Conservation (phyloP, 2,797 vertebrate species). For the Coluber constrictor region DNA sequence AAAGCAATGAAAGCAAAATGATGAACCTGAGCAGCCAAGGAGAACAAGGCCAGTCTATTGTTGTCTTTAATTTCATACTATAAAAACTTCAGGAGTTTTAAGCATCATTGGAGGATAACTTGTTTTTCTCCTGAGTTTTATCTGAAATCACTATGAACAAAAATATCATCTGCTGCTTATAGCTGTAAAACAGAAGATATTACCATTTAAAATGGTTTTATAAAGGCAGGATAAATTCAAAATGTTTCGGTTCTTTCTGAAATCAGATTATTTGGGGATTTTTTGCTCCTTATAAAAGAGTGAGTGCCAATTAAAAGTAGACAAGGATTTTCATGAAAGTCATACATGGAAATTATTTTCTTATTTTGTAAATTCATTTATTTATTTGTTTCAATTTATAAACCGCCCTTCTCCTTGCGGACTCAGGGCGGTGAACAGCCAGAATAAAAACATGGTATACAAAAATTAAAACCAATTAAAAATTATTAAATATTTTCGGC, state of each 20-base stretch:
- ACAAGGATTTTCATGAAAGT: conserved; percentile 41
- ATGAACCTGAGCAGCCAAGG: conserved; percentile 32
- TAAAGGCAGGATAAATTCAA: background rate
- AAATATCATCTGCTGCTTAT: background rate
- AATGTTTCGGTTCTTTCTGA: conserved; percentile 12
- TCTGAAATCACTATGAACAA: conserved; percentile 15
- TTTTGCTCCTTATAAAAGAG: conserved; percentile 24
- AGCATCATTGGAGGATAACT: background rate
- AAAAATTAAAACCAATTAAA: too few species aligned
- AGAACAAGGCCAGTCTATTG: conserved; percentile 13
- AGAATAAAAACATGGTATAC: too few species aligned
- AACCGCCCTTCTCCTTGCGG: too few species aligned
- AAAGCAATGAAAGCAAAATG: conserved; percentile 47
- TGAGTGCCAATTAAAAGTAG: background rate
- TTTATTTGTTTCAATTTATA: too few species aligned
- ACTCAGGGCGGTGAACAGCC: too few species aligned
- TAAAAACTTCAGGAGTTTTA: conserved; percentile 6
- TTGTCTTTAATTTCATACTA: background rate
- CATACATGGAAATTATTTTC: conserved; percentile 12
- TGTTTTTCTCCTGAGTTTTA: background rate
- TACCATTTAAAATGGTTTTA: background rate
- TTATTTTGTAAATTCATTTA: background rate
- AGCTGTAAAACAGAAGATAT: background rate
- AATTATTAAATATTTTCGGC: too few species aligned
- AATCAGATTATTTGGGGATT: conserved; percentile 3